These are phyloP conservation scores for Gadus macrocephalus DNA, from an alignment of 2,113 vertebrate species.

Conservation along the genomic window DNA sequence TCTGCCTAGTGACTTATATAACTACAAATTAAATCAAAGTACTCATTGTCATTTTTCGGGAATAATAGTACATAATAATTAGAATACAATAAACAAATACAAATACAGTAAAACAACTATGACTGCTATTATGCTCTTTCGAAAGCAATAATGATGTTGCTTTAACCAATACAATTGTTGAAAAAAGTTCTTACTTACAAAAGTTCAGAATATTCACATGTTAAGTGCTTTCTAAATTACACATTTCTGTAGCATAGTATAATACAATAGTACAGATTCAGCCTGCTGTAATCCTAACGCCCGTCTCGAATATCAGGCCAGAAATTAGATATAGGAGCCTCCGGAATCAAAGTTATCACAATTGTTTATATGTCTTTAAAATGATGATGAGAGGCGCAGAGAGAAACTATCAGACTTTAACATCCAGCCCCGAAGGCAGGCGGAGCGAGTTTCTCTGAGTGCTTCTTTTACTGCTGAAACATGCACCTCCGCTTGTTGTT, in stretches of 20 bases:
- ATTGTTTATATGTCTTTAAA: neutral
- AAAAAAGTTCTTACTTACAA: neutral
- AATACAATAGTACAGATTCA: too few relatives aligned
- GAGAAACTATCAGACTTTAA: constrained; percentile 52
- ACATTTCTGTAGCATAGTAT: neutral
- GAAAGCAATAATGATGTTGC: too few relatives aligned
- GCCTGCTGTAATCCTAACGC: too few relatives aligned
- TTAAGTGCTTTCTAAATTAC: neutral
- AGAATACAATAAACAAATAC: too few relatives aligned
- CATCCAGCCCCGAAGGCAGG: constrained; percentile 61
- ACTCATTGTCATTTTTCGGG: neutral
- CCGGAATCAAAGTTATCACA: neutral
- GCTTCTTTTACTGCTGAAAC: too few relatives aligned
- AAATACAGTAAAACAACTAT: too few relatives aligned
- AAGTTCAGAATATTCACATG: neutral
- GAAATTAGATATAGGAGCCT: too few relatives aligned
- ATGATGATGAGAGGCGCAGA: neutral
- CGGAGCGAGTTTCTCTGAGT: constrained; percentile 23
- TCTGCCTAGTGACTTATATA: too few relatives aligned
- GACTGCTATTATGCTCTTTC: too few relatives aligned
- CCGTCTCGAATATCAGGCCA: too few relatives aligned
- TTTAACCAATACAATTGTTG: neutral
- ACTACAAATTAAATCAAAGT: too few relatives aligned
- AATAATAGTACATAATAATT: too few relatives aligned
- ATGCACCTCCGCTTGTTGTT: constrained; percentile 30